These are phyloP conservation scores for Euschistus heros DNA, from an alignment of 1,140 invertebrate genomes.

Conservation along the genomic window DNA sequence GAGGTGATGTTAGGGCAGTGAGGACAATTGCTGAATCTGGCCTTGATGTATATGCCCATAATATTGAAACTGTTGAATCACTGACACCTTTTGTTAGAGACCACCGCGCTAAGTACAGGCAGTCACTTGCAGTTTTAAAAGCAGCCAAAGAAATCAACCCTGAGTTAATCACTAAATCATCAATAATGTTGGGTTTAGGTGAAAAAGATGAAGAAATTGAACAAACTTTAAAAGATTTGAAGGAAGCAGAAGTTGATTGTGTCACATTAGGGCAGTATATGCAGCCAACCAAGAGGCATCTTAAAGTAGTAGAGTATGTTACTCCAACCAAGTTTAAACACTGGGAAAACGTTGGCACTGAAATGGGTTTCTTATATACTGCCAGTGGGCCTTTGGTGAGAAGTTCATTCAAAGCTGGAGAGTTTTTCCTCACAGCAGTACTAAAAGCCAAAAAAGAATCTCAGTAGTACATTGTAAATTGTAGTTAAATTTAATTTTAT, in stretches of 20 bases:
- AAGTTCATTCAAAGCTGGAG: slow-evolving; percentile 95
- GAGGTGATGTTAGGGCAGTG: slow-evolving; percentile 68
- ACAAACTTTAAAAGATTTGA: slow-evolving; percentile 76
- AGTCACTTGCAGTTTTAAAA: slow-evolving; percentile 72
- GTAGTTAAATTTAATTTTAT: too few relatives aligned
- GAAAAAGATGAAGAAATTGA: slow-evolving; percentile 86
- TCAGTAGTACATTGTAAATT: too few relatives aligned
- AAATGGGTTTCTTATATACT: slow-evolving; percentile 91
- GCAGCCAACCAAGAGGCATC: slow-evolving; percentile 94
- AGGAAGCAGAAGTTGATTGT: slow-evolving; percentile 76
- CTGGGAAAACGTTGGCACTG: slow-evolving; percentile 77
- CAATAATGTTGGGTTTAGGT: slow-evolving; percentile 95
- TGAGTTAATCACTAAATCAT: slow-evolving; percentile 89
- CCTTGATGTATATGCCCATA: slow-evolving; percentile 92
- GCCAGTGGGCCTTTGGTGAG: slow-evolving; percentile 94
- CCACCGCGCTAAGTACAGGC: slow-evolving; percentile 66
- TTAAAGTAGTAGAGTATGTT: slow-evolving; percentile 94
- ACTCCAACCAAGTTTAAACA: slow-evolving; percentile 88
- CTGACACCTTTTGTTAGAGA: slow-evolving; percentile 87
- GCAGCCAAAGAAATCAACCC: slow-evolving; percentile 70
- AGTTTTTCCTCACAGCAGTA: slow-evolving; percentile 77
- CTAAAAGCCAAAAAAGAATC: slow-evolving; percentile 34
- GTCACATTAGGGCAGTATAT: slow-evolving; percentile 98
- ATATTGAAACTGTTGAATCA: slow-evolving; percentile 88
- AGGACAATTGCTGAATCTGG: slow-evolving; percentile 67